Conservation (phyloP, 2,113 vertebrate species). For the Ophthalmolycus amberensis region DNA sequence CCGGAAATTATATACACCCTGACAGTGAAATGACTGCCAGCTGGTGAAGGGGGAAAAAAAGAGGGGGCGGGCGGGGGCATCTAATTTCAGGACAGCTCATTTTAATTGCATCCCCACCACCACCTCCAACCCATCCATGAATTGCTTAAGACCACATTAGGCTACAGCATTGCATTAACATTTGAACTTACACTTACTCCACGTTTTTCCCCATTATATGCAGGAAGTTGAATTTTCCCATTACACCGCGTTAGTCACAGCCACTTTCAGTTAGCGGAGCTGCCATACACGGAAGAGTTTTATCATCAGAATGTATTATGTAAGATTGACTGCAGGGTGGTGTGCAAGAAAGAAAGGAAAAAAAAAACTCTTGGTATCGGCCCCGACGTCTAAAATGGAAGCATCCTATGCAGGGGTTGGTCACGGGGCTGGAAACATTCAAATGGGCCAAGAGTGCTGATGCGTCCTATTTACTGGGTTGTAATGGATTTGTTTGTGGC, state of each 20-base stretch:
- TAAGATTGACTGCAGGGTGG: conserved; percentile 69
- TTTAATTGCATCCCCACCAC: conserved; percentile 69
- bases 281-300: conserved; percentile 55
- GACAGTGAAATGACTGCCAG: conserved; percentile 75
- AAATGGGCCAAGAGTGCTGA: conserved; percentile 81
- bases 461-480: conserved; percentile 70
- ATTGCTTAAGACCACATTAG: conserved; percentile 68
- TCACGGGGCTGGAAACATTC: conserved; percentile 72
- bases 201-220: conserved; percentile 50
- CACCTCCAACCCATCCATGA: conserved; percentile 47
- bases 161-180: conserved; percentile 60
- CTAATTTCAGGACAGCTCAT: conserved; percentile 71
- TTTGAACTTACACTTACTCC: conserved; percentile 63
- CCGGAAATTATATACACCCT: conserved; percentile 71
- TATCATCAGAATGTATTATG: conserved; percentile 72
- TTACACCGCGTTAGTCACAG: conserved; percentile 79
- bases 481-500: conserved; percentile 85
- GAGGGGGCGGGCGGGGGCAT: not conserved
- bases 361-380: conserved; percentile 50
- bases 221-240: conserved; percentile 75
- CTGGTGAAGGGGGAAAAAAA: conserved; percentile 50
- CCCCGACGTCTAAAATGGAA: conserved; percentile 59
- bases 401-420: conserved; percentile 60
- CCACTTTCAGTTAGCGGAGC: conserved; percentile 59
- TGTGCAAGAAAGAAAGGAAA: not conserved